Percentiles rank a stretch among this genome's conserved stretches.
Conservation (phyloP, 2,888 invertebrate species). For the Hirtodrosophila trivittata region DNA sequence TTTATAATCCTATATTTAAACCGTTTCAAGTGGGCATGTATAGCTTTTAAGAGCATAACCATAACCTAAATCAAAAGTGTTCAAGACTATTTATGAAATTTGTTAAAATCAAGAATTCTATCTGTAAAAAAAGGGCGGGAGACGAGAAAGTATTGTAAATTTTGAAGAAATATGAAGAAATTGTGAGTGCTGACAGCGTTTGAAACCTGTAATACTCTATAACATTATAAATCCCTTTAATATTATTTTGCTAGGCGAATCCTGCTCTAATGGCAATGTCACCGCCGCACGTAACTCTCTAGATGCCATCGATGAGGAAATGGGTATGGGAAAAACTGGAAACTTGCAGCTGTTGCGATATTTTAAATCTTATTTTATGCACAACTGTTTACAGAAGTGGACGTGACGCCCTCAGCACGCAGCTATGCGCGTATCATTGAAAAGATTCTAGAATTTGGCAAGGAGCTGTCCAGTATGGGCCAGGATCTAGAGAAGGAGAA, state of each 20-base stretch:
- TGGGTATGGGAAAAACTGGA: no score
- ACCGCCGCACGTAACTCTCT: slow-evolving; percentile 85
- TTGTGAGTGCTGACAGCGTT: background rate
- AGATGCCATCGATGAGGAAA: slow-evolving; percentile 87
- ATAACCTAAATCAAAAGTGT: no score
- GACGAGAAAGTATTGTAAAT: no score
- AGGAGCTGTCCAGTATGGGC: slow-evolving; percentile 96
- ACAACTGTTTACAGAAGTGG: slow-evolving; percentile 81
- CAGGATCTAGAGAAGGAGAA: slow-evolving; percentile 92
- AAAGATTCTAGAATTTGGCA: slow-evolving; percentile 96
- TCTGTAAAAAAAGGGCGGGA: no score
- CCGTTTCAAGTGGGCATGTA: no score
- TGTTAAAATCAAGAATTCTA: no score
- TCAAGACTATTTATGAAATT: no score
- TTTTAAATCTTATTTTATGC: background rate
- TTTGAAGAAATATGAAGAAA: background rate
- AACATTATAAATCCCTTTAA: background rate
- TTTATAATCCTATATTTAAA: background rate
- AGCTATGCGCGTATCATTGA: slow-evolving; percentile 89
- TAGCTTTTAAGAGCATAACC: no score
- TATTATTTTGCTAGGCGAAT: slow-evolving; percentile 70
- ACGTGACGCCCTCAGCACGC: slow-evolving; percentile 81
- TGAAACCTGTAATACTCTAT: background rate
- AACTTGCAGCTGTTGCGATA: no score
- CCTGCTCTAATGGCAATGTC: slow-evolving; percentile 82